A percentile compares a stretch with the other conserved stretches of the same genome.
Evolutionary conservation across 1,140 invertebrate genomes (phyloP).

Genomic region (Drosophila nikananu): DNA sequence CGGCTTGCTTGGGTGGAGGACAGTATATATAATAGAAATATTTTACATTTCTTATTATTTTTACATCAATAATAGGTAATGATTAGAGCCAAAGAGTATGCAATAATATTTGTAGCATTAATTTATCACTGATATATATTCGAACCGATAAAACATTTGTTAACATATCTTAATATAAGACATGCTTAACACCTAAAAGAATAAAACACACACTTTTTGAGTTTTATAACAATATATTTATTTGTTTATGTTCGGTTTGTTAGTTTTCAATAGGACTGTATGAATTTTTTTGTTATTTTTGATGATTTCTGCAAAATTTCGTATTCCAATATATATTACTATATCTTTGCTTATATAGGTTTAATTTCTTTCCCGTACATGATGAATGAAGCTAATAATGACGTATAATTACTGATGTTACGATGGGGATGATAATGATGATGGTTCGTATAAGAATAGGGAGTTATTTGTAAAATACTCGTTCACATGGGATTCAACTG

Average conservation of each 20-base stretch:
- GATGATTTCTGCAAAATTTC: constrained; percentile 50
- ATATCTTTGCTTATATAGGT: constrained; percentile 28
- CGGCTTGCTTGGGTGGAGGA: neutral
- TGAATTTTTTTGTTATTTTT: constrained; percentile 35
- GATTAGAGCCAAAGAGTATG: constrained; percentile 3
- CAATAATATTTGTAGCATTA: neutral
- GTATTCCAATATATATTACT: constrained; percentile 61
- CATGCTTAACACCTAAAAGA: neutral
- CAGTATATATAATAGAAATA: neutral
- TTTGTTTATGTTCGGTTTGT: constrained; percentile 58
- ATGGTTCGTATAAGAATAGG: constrained; percentile 51
- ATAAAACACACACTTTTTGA: constrained; percentile 2
- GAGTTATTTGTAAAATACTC: constrained; percentile 57
- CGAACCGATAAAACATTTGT: neutral
- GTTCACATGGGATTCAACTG: constrained; percentile 52
- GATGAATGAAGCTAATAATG: constrained; percentile 55
- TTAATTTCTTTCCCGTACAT: constrained; percentile 28
- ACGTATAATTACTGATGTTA: constrained; percentile 30
- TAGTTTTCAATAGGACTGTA: constrained; percentile 42
- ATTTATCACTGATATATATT: too few relatives aligned
- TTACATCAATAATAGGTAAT: neutral
- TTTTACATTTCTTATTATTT: neutral
- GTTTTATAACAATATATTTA: constrained; percentile 82
- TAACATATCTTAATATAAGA: neutral
- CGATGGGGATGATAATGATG: constrained; percentile 24